Base-by-base conservation (phyloP, 2,888 invertebrate genomes). In the Dioctria rufipes region DNA sequence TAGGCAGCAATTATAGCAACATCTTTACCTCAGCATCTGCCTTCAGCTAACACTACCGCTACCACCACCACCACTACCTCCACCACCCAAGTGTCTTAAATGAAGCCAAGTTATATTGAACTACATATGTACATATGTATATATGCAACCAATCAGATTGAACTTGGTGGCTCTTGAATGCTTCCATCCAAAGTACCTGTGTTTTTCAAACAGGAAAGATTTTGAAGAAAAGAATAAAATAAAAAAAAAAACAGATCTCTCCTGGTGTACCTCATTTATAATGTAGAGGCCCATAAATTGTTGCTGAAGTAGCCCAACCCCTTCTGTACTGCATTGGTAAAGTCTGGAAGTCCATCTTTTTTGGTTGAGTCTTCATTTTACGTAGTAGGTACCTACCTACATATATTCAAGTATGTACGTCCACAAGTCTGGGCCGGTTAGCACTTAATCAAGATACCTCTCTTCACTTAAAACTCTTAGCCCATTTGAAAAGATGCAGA, bases 241-340 rank as follows among this genome's bases (percentile, higher is more conserved):
- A 77, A 43, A 63, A 39, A 63, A 51, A 49, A 77, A 63, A 25
- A 25, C 25, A 25, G 25, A 25, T 25, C 25, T 25, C 25, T 51
- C 63, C 37, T 58, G 49, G 63, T 49, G 5, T n/a, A 39, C 46
- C 77, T 77, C 77, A 77, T 77, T 51, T 49, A 77, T 77, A 77
- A 63, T 77, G 77, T 46, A 77, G 77, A 46, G 63, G 63, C 49
- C 61, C 77, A 77, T 77, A 77, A 77, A 77, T 77, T 77, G 77
- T 63, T 77, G 37, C 39, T 8, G 66, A 37, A 46, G 63, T 49
- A 40, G 77, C 77, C 77, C 77, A 77, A 63, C 77, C 77, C 77
- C 77, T 49, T 60, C 60, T 77, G 77, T 63, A 63, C 25, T 25
- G 25, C 25, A 63, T 77, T 77, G 46, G 63, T 75, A 60, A 77